These are phyloP conservation scores for Psephotus haematonotus DNA, from an alignment of 2,113 vertebrate species.

Conservation along the genomic window DNA sequence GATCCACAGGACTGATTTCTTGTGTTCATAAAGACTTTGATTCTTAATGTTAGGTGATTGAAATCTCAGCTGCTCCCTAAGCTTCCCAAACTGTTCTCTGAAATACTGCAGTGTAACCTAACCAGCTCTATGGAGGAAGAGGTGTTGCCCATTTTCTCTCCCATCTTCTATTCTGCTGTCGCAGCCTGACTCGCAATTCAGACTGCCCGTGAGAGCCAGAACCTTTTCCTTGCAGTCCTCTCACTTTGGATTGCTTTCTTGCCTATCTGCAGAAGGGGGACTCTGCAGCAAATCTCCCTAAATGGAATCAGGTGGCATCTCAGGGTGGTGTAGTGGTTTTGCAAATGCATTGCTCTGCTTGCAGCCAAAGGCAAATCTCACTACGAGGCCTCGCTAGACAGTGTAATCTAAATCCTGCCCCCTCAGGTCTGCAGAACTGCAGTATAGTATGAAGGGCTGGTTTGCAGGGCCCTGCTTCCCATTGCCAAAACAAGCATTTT, in stretches of 20 bases:
- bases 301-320: neutral
- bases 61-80: neutral
- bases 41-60: neutral
- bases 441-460: neutral
- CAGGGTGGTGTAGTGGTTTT: neutral
- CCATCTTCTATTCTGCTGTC: neutral
- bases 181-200: neutral
- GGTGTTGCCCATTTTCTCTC: neutral
- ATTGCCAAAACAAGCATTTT: fast-evolving
- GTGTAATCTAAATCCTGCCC: neutral
- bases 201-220: neutral
- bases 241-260: neutral
- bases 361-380: neutral
- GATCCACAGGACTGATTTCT: neutral
- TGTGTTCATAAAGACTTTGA: fast-evolving
- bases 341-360: neutral
- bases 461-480: neutral
- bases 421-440: neutral
- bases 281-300: neutral
- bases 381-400: neutral
- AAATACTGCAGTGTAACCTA: neutral
- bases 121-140: neutral
- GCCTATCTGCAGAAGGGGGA: neutral
- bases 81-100: neutral
- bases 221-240: neutral